Evolutionary conservation across 2,888 invertebrate species (phyloP), one percentile per base, ranked within the genome.

Genomic region (Bedellia somnulentella): DNA sequence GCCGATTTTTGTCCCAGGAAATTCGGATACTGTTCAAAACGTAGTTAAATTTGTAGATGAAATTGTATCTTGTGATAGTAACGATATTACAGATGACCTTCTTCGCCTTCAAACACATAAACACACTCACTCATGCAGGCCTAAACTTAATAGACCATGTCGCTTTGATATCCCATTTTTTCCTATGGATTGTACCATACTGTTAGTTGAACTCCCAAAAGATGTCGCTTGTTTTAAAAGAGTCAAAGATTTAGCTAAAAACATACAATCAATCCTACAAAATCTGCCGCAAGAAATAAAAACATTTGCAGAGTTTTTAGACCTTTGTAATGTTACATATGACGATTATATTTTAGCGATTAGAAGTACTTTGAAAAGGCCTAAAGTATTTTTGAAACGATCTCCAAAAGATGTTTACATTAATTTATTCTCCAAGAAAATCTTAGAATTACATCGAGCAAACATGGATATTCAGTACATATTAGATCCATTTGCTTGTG

Each of bases 391-490:
- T n/a, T 21, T 41, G 5, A 39, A 39, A 26, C 15, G 38, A 24
- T 18, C 14, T 1, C 35, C 38, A 17, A 35, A 37, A 35, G 37
- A 39, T 15, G 23, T 35, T 10, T 18, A 17, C 15, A 15, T 39
- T n/a, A 42, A 44, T 38, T 25, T 38, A 16, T 44, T 31, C 31
- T 35, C 11, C 10, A 34, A 31, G 40, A 34, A 43, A 36, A 49
- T 24, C 22, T 50, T 23, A n/a, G 27, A 34, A 9, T 30, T 49
- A 8, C 42, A 41, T 11, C 27, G 37, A 22, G 49, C 56, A 4
- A 57, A 56, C 33, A 47, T 51, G 43, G 57, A 57, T 37, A 37
- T 50, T n/a, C 57, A 58, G 32, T 57, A 42, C 38, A 43, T 54
- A 2, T 27, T 44, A 9, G 48, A 55, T 40, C 37, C 43, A 18